Percentiles rank a stretch among this genome's conserved stretches.
phyloP scores from a whole-genome alignment of 2,113 vertebrate species.

The Cariama cristata region DNA sequence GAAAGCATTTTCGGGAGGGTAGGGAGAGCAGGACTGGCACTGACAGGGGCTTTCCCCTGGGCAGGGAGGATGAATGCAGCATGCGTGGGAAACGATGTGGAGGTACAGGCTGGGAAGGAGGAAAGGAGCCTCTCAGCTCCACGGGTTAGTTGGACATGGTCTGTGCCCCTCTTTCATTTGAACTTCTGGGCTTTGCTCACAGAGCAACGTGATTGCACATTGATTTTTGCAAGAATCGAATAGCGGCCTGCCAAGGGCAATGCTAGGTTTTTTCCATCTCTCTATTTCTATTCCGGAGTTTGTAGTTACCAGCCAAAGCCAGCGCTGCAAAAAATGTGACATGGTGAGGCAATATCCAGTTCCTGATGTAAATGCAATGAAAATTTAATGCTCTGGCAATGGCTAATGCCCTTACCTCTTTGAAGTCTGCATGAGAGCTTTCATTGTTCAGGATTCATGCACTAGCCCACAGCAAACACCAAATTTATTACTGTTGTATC shows the following conservation, averaged over 20 bases:
- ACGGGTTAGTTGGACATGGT: neutral
- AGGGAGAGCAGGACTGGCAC: neutral
- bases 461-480: neutral
- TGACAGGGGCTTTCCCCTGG: neutral
- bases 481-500: neutral
- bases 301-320: neutral
- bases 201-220: neutral
- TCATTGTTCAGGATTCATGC: neutral
- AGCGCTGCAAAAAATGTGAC: neutral
- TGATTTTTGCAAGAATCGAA: neutral
- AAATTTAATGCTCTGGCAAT: slow-evolving; percentile 28
- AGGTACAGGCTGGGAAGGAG: neutral
- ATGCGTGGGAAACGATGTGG: neutral
- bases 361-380: slow-evolving; percentile 17
- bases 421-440: neutral
- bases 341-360: neutral
- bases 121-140: neutral
- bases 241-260: neutral
- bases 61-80: neutral
- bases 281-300: neutral
- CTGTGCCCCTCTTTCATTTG: neutral
- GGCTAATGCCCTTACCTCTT: neutral
- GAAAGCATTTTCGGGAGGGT: neutral
- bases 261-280: neutral
- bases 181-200: neutral